Percentiles rank a stretch among this genome's conserved stretches.
Evolutionary conservation across 92 coral and sea anemone genomes (phyloP).

Genomic region (Actinernus sp.): DNA sequence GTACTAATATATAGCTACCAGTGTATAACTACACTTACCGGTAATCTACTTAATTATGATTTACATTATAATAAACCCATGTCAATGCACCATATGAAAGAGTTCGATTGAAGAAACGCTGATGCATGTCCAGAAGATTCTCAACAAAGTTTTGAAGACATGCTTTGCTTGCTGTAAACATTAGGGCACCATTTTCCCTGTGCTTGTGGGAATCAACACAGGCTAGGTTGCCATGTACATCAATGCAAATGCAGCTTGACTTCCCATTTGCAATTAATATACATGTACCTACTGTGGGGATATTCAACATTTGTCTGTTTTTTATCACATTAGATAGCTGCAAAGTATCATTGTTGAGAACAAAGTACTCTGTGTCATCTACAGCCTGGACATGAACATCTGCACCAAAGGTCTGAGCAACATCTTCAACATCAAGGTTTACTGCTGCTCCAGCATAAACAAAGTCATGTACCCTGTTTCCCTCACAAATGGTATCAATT

Average conservation of each 20-base stretch:
- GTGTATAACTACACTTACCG: too few relatives aligned
- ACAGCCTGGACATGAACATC: neutral
- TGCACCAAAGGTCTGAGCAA: neutral
- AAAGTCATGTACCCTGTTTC: slow-evolving; percentile 3
- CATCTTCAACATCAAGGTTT: slow-evolving; percentile 3
- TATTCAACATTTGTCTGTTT: neutral
- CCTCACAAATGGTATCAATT: neutral
- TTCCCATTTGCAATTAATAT: slow-evolving; percentile 1
- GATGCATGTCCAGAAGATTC: too few relatives aligned
- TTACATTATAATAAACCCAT: too few relatives aligned
- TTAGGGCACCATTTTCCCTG: too few relatives aligned
- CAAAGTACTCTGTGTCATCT: slow-evolving; percentile 1
- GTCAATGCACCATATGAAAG: too few relatives aligned
- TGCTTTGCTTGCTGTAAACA: too few relatives aligned
- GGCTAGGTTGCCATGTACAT: neutral
- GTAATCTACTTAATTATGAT: too few relatives aligned
- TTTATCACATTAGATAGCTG: neutral
- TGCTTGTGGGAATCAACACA: too few relatives aligned
- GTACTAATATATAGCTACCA: too few relatives aligned
- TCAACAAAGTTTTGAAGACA: too few relatives aligned
- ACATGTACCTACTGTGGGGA: neutral
- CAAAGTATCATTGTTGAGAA: neutral
- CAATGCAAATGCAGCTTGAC: slow-evolving; percentile 2
- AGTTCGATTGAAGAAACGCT: too few relatives aligned
- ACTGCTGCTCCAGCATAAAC: neutral